A percentile compares a stretch with the other conserved stretches of the same genome.
Conservation (phyloP, 2,797 vertebrate species). For the Chelidonichthys spinosus region DNA sequence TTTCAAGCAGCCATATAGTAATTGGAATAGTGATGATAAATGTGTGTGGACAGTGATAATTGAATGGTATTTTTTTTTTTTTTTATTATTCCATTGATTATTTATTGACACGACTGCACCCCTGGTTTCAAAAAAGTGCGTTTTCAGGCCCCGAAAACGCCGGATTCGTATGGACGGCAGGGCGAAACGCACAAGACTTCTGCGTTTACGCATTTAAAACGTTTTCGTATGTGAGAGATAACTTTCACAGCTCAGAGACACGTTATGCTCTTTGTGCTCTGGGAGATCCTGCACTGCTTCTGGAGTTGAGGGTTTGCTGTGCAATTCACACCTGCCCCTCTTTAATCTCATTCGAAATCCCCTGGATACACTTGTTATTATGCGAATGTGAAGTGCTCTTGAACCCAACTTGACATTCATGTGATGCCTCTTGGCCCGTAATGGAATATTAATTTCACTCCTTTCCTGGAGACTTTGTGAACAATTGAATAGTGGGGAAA, state of each 20-base stretch:
- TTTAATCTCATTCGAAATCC: constrained; percentile 22
- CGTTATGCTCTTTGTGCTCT: constrained; percentile 5
- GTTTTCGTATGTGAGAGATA: neutral
- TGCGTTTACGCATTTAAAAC: too few relatives aligned
- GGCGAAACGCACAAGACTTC: too few relatives aligned
- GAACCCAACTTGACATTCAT: constrained; percentile 45
- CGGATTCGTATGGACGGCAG: too few relatives aligned
- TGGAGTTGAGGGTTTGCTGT: neutral
- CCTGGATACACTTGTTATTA: neutral
- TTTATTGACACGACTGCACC: too few relatives aligned
- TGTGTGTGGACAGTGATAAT: too few relatives aligned
- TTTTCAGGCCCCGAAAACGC: too few relatives aligned
- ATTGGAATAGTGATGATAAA: too few relatives aligned
- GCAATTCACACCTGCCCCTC: constrained; percentile 13
- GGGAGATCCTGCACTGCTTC: constrained; percentile 14
- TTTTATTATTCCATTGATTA: too few relatives aligned
- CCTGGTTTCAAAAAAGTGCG: too few relatives aligned
- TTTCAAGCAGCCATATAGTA: too few relatives aligned
- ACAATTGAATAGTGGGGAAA: constrained; percentile 1
- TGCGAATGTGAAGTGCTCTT: constrained; percentile 8
- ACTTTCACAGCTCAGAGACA: constrained; percentile 38
- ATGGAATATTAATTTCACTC: constrained; percentile 35
- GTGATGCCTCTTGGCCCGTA: constrained; percentile 6
- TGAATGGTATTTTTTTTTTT: too few relatives aligned
- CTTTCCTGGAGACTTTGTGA: constrained; percentile 20